A percentile compares a stretch with the other conserved stretches of the same genome.
Conservation (phyloP, 2,888 invertebrate species). For the Spodoptera picta region DNA sequence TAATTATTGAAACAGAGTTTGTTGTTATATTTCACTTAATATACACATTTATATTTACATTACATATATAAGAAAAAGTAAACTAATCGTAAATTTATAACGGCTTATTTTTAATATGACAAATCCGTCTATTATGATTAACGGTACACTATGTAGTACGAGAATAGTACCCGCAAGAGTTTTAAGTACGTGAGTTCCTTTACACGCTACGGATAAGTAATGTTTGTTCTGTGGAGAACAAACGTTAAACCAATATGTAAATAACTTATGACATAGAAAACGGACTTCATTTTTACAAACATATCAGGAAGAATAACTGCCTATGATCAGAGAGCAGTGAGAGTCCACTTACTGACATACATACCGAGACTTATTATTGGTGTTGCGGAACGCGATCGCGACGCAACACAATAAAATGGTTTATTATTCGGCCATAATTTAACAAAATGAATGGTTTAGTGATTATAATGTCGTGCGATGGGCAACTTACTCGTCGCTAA, state of each 20-base stretch:
- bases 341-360: conserved; percentile 34
- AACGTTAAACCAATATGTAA: conserved; percentile 26
- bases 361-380: conserved; percentile 4
- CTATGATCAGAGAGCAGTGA: conserved; percentile 50
- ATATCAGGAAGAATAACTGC: conserved; percentile 54
- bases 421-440: conserved; percentile 26
- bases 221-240: conserved; percentile 31
- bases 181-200: conserved; percentile 51
- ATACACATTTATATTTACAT: conserved; percentile 27
- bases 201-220: conserved; percentile 56
- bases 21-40: conserved; percentile 39
- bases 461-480: conserved; percentile 41
- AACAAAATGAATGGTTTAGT: conserved; percentile 42
- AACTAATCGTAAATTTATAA: conserved; percentile 53
- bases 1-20: conserved; percentile 41
- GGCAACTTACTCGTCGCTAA: conserved; percentile 35
- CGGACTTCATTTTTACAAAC: conserved; percentile 48
- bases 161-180: conserved; percentile 41
- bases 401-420: conserved; percentile 11
- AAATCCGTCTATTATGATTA: conserved; percentile 48
- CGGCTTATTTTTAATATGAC: conserved; percentile 50
- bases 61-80: conserved; percentile 36
- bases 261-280: conserved; percentile 37
- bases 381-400: conserved; percentile 2
- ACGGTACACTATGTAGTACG: conserved; percentile 42